Evolutionary conservation across 2,888 invertebrate genomes (phyloP), one percentile per base, ranked within the genome.

Genomic region (Andrena camellia): DNA sequence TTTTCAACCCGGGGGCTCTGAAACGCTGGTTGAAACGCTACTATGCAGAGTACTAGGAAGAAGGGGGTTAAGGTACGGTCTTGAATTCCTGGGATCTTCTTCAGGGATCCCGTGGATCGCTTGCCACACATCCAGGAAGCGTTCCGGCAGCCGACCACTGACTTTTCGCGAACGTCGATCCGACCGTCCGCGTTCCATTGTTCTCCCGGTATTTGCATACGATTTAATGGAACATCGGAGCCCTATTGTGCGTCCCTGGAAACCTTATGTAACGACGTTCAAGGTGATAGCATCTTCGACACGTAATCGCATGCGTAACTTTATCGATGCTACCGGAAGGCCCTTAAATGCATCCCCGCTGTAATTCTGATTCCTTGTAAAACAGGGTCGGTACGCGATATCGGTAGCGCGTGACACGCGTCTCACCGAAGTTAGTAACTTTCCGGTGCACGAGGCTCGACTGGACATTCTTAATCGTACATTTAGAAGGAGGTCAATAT

Each of bases 141-240:
- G 83, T 89, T 89, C 83, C 84, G 83, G 84, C 77, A 82, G 75
- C 71, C 81, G 78, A 79, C 83, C 84, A 81, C 83, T 84, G 86
- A 81, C 81, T 90, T 89, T 89, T 90, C 87, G 83, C 89, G 88
- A 87, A 86, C 88, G 81, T 86, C 86, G 85, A 88, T 89, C 85
- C 89, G 83, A 42, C 81, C 83, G 85, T 88, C 74, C 86, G 88
- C 81, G 87, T 90, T 86, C 90, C 90, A 91, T 91, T 91, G 91
- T 91, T 90, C 86, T 81, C 66, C 70, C 83, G 64, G 77, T 70
- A 87, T 90, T 88, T 90, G 90, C 91, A 92, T 91, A 88, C 89
- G 90, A 90, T 92, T 91, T 91, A 91, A 90, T 91, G 90, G 90
- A 89, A 90, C 89, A 89, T 83, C 86, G 81, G 77, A 78, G 63